Percentiles rank a stretch among this genome's conserved stretches.
These are phyloP conservation scores for Hoplodrina blanda DNA, from an alignment of 2,888 invertebrate species.

Conservation along the genomic window DNA sequence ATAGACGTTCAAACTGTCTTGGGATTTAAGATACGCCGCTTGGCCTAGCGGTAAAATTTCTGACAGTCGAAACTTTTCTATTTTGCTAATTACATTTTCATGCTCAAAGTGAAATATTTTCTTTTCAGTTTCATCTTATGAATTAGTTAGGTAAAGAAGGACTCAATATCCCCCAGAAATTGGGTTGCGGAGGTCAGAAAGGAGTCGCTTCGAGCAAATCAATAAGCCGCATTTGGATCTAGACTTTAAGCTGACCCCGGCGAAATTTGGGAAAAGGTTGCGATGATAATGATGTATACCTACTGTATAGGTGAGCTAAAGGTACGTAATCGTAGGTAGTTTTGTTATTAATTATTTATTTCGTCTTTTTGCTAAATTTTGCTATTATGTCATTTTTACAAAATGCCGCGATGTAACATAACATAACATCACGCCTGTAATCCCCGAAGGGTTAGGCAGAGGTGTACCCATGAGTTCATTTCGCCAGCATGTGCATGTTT, in stretches of 20 bases:
- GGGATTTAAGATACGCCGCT: slow-evolving; percentile 18
- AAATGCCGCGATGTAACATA: too few species aligned
- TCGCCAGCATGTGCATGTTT: too few species aligned
- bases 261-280: slow-evolving; percentile 27
- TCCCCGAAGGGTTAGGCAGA: too few species aligned
- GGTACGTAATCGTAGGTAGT: not conserved
- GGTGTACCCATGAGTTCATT: too few species aligned
- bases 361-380: not conserved
- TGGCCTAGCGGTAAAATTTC: slow-evolving; percentile 23
- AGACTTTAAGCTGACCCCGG: slow-evolving; percentile 35
- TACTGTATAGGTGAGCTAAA: slow-evolving; percentile 12
- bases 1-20: slow-evolving; percentile 32
- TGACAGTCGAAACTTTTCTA: slow-evolving; percentile 2
- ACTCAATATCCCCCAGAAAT: slow-evolving; percentile 40
- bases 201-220: slow-evolving; percentile 42
- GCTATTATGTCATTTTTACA: not conserved
- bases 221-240: slow-evolving; percentile 55
- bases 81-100: not conserved
- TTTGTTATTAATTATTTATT: not conserved
- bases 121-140: slow-evolving; percentile 5
- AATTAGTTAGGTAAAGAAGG: slow-evolving; percentile 20
- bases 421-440: too few species aligned
- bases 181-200: slow-evolving; percentile 54
- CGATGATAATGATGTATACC: slow-evolving; percentile 31
- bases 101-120: not conserved